These are phyloP conservation scores for Blastomussa wellsi DNA, from an alignment of 92 coral and sea anemone genomes.

Conservation along the genomic window DNA sequence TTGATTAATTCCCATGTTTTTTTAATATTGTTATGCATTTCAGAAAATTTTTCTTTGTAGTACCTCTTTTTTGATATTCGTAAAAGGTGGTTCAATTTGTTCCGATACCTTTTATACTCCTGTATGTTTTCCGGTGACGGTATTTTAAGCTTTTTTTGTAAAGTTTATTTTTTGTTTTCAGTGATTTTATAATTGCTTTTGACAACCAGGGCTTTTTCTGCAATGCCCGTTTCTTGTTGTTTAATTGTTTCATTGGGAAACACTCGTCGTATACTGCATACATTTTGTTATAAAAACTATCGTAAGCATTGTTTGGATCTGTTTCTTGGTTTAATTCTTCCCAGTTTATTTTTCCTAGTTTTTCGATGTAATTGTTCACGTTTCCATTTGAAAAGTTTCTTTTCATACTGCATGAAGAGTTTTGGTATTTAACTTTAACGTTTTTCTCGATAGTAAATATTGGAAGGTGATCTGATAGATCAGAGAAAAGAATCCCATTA, in stretches of 20 bases:
- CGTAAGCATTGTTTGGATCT: too few species aligned
- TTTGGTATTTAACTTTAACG: neutral
- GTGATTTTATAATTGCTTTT: slow-evolving; percentile 8
- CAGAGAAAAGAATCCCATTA: too few species aligned
- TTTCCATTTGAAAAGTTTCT: too few species aligned
- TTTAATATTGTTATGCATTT: neutral
- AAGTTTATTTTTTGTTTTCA: slow-evolving; percentile 2
- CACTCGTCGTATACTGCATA: neutral
- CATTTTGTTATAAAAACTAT: neutral
- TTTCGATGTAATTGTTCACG: too few species aligned
- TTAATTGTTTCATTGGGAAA: neutral
- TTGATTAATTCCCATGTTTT: neutral
- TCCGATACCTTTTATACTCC: neutral
- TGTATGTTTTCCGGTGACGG: neutral
- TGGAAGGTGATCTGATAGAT: too few species aligned
- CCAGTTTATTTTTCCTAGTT: too few species aligned
- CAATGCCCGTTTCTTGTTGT: neutral
- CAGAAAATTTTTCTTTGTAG: neutral
- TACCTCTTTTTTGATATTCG: neutral
- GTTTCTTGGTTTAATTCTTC: too few species aligned
- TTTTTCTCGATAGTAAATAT: too few species aligned
- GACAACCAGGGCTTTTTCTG: slow-evolving; percentile 23
- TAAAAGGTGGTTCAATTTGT: neutral
- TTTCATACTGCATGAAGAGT: too few species aligned
- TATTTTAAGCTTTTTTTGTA: neutral